Base-by-base conservation (phyloP, 2,113 vertebrate genomes). In the Rousettus leschenaultii region DNA sequence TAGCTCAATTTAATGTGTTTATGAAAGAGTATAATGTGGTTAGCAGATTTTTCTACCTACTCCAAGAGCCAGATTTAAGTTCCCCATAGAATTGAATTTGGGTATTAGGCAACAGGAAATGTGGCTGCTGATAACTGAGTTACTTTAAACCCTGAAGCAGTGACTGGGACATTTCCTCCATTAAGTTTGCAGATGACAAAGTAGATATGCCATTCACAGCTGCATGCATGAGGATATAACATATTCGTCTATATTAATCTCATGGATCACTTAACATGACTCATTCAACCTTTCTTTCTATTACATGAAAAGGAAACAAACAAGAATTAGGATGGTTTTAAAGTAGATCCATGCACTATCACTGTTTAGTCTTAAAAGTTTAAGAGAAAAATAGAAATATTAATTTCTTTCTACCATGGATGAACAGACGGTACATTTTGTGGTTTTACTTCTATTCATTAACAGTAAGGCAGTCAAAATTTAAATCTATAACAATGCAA, bases 201-300 rank as follows among this genome's bases (percentile, higher is more conserved):
- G 96, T 7, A 97, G 98, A 98, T 98, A 98, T 40, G 94, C 96
- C 97, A 97, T 97, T 98, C 97, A 96, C 95, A 98, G 98, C 97
- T 98, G 97, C 95, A 80, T 91, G 96, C 91, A 92, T 95, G 96
- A 97, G 97, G 97, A 95, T 98, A 98, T 98, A 98, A 98, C 97
- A 98, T 98, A 96, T 98, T 98, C 97, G 97, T 98, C 98, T 98
- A 97, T 97, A 98, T 98, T 98, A 97, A 98, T 98, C 97, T 98
- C 97, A 97, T 97, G 98, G 97, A 97, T 98, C 90, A 30, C 91
- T 98, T 98, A 97, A 97, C 97, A 98, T 98, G 98, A 98, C 96
- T 98, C 98, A 98, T 98, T 98, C 97, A 98, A 93, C 94, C 80
- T 97, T 95, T 98, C 90, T 93, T 96, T 96, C 95, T 95, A 1